Base-by-base conservation (phyloP, 2,888 invertebrate genomes). In the Eupithecia pulchellata region DNA sequence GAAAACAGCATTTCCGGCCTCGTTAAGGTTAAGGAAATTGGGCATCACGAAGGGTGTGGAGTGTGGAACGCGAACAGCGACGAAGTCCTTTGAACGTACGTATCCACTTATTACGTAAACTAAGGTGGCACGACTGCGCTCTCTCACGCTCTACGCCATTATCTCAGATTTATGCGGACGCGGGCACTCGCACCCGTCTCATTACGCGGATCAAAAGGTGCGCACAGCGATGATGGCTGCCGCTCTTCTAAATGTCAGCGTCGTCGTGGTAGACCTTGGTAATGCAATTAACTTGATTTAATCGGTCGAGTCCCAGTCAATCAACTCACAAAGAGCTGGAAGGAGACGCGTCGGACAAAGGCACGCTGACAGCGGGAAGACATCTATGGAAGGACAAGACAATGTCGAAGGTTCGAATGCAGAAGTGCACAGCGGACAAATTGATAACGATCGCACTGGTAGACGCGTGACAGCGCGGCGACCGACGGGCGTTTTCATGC, bases 61-160 rank as follows among this genome's bases (percentile, higher is more conserved):
- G 82, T 82, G 81, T 78, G 76, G 81, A 80, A 75, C 79, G 80
- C 80, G 80, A 80, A 82, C 75, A 74, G 77, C 82, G 83, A 84
- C 82, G 80, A 76, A 86, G 82, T 86, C 82, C 84, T 86, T 87
- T 86, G 82, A 82, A 86, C 83, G 86, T 86, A 86, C 83, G 86
- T 86, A 89, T 87, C 84, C 84, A 89, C 86, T 89, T 90, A 90
- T 91, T 91, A 89, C 89, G 86, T 89, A 89, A 90, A 88, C 85
- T 85, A 84, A 90, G 85, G 86, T 88, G 84, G 88, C 90, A 91
- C 91, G 91, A 91, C 86, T 80, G 84, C 82, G 87, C 89, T 90
- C 89, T 91, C 91, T 92, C 91, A 92, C 91, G 91, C 86, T 91
- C 85, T 79, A 81, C 85, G 82, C 89, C 86, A 91, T 91, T 90